Base-by-base conservation (phyloP, 2,888 invertebrate genomes). In the Masnerella sp. region DNA sequence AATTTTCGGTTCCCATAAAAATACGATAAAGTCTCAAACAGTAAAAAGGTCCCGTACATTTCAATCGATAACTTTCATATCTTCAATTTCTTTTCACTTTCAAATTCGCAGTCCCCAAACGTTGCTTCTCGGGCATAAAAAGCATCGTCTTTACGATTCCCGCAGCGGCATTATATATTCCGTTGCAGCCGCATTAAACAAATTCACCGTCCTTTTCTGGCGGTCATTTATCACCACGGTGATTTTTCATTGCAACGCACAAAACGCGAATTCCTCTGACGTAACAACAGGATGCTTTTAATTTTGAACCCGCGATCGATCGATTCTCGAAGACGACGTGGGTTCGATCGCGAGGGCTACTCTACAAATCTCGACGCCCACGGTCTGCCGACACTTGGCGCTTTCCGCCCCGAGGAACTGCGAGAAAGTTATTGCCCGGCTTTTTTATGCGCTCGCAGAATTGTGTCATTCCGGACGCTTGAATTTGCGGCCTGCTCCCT, bases 281-380 rank as follows among this genome's bases (percentile, higher is more conserved):
- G 47, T 28, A 65, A 65, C 30, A 17, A 11, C 14, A 14, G 38
- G 54, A 56, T 56, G 54, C 42, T 56, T 45, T 49, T 22, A 52
- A 54, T 47, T 4, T 14, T n/a, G 20, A 47, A 12, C 22, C 47
- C 42, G n/a, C 47, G 49, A 65, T 56, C 38, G 43, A 56, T 67
- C 56, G 56, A 56, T 52, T 32, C 49, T 65, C 40, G 47, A 52
- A 40, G 56, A 54, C 45, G 56, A 65, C 49, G 56, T 56, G 56
- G 62, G 62, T 43, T 52, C 52, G 43, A 32, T 51, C 47, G 40
- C 38, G 25, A 67, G 65, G 65, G 65, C 49, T 56, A 67, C 47
- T 65, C 65, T 67, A 67, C 49, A 56, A 67, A 67, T 67, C 20
- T 49, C 47, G 38, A 49, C 65, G 65, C 65, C 65, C 56, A 65